A percentile compares a stretch with the other conserved stretches of the same genome.
phyloP scores from a whole-genome alignment of 2,888 invertebrate species.

The Caenorhabditis imperialis region DNA sequence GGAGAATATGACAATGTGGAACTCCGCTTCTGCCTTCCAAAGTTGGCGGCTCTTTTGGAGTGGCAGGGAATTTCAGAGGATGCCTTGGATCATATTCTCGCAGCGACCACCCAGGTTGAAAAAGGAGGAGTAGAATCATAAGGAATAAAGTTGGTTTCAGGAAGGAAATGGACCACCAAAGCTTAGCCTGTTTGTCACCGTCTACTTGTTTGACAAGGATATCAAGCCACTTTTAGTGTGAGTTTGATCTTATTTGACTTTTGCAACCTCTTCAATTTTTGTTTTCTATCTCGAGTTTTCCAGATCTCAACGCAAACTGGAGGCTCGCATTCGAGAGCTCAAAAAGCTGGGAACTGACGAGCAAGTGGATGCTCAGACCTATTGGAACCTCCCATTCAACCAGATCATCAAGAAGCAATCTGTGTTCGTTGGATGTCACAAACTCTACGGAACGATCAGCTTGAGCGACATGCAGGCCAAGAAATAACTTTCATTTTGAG shows the following conservation, averaged over 20 bases:
- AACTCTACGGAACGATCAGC: slow-evolving; percentile 65
- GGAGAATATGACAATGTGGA: slow-evolving; percentile 76
- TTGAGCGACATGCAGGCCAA: slow-evolving; percentile 51
- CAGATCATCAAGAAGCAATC: slow-evolving; percentile 63
- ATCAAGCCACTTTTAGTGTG: slow-evolving; percentile 59
- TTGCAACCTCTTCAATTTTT: slow-evolving; percentile 4
- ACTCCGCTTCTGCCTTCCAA: slow-evolving; percentile 74
- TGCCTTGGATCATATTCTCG: slow-evolving; percentile 61
- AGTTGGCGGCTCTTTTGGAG: slow-evolving; percentile 65
- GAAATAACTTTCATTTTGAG: slow-evolving; percentile 1
- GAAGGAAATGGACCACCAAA: slow-evolving; percentile 62
- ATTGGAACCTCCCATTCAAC: slow-evolving; percentile 68
- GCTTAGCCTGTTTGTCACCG: slow-evolving; percentile 64
- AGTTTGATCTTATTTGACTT: slow-evolving; percentile 4
- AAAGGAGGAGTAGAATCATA: no score
- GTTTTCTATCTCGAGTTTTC: slow-evolving; percentile 3
- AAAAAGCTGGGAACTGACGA: slow-evolving; percentile 50
- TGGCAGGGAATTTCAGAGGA: slow-evolving; percentile 67
- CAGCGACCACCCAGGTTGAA: slow-evolving; percentile 56
- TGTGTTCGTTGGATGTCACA: slow-evolving; percentile 64
- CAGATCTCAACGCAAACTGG: slow-evolving; percentile 64
- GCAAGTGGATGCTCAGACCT: slow-evolving; percentile 59
- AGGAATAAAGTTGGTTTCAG: slow-evolving; percentile 9
- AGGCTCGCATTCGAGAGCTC: slow-evolving; percentile 55
- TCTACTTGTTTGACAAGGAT: slow-evolving; percentile 75